Base-by-base conservation (phyloP, 1,140 invertebrate species). In the Pogonomyrmex barbatus region DNA sequence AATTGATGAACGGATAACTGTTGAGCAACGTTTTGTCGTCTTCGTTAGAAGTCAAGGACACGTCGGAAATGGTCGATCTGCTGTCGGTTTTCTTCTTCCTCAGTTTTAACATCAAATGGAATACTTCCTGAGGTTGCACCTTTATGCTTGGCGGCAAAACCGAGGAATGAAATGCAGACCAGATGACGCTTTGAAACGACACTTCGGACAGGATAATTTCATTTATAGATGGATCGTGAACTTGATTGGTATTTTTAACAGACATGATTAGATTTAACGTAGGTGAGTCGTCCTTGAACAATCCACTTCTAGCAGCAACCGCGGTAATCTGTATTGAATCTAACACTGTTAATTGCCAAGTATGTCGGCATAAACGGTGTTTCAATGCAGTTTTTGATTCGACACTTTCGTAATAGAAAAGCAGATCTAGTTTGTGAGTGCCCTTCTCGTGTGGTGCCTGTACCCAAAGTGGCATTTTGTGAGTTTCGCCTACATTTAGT, bases 321-420 rank as follows among this genome's bases (percentile, higher is more conserved):
- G 96, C 95, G 33, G 95, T 96, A 2, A 96, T 95, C 76, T 96
- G 95, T 14, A 97, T 92, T 2, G 97, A 97, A 85, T 97, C 96
- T 67, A 97, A 94, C n/a, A 97, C 96, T 56, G 96, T 96, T n/a
- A 97, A 93, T 75, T 96, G 95, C 96, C 97, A 97, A 30, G 95
- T 95, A 86, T 97, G 97, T 6, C 97, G 96, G 42, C 97, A 96
- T 10, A 97, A 91, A 62, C 97, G 95, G 92, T 97, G 96, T 88
- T 94, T 95, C 6, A 96, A 93, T 85, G 93, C 89, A 85, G 94
- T 92, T 87, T 94, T 95, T 2, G 89, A 70, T 50, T 95, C 90
- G 0, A 94, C 93, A 90, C 96, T 96, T 90, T 97, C 96, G 92
- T 98, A 98, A 92, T 97, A 97, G 91, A 97, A 97, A 47, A 98